Evolutionary conservation across 2,797 vertebrate species (phyloP).

Genomic region (Clarias platycephalus): DNA sequence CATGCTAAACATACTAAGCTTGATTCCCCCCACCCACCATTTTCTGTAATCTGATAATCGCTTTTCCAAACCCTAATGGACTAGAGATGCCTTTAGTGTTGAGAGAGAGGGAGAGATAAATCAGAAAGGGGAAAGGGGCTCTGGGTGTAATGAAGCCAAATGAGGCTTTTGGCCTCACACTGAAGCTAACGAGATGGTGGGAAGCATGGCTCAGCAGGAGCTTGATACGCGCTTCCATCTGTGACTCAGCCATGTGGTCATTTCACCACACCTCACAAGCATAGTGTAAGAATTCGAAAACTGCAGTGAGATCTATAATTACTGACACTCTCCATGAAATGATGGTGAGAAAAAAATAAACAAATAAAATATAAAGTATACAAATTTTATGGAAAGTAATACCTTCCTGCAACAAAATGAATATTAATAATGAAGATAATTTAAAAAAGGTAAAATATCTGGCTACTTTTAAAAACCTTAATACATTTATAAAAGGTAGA

Average conservation of each 20-base stretch:
- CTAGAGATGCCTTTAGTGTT: constrained; percentile 64
- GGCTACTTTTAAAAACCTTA: background rate
- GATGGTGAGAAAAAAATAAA: background rate
- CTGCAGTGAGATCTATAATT: background rate
- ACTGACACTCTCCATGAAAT: background rate
- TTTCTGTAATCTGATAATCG: constrained; percentile 61
- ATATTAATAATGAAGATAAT: background rate
- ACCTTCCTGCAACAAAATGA: background rate
- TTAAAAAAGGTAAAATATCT: background rate
- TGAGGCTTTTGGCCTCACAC: constrained; percentile 65
- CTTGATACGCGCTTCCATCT: constrained; percentile 27
- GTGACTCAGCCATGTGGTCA: constrained; percentile 25
- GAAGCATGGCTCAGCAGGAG: constrained; percentile 54
- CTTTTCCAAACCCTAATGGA: constrained; percentile 59
- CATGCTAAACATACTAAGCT: constrained; percentile 44
- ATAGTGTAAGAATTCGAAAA: background rate
- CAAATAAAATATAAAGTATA: background rate
- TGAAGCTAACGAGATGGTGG: constrained; percentile 67
- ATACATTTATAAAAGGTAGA: background rate
- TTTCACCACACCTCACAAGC: background rate
- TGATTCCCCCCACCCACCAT: constrained; percentile 34
- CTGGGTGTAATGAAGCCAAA: constrained; percentile 71
- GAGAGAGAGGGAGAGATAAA: constrained; percentile 58
- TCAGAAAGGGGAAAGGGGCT: constrained; percentile 56
- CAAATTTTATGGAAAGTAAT: background rate